Conservation (phyloP, 1,140 invertebrate species). For the Ooceraea biroi region DNA sequence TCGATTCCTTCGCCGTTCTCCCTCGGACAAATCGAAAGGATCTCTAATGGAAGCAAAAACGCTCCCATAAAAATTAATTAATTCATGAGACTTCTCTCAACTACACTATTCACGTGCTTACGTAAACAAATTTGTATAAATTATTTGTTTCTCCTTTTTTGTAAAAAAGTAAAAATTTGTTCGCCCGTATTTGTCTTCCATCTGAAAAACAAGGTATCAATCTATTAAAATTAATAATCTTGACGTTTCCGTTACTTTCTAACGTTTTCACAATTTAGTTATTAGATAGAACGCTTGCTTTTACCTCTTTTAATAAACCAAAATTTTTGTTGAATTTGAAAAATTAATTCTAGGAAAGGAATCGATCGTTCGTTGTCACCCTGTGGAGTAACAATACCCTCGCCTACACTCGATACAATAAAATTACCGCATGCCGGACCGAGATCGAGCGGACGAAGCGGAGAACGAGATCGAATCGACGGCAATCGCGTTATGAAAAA, state of each 20-base stretch:
- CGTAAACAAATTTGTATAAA: not conserved
- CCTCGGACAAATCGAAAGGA: not conserved
- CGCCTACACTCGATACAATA: not conserved
- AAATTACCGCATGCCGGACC: not conserved
- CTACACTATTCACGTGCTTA: not conserved
- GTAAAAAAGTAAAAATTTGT: too few species aligned
- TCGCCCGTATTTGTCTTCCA: too few species aligned
- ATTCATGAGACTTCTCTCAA: not conserved
- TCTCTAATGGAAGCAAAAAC: not conserved
- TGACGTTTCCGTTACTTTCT: too few species aligned
- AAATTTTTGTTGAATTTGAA: not conserved
- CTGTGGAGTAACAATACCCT: not conserved
- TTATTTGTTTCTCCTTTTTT: too few species aligned
- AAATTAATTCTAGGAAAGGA: slow-evolving; percentile 8
- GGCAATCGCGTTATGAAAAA: slow-evolving; percentile 68
- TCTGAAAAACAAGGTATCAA: too few species aligned
- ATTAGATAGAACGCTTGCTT: too few species aligned
- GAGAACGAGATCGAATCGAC: slow-evolving; percentile 45
- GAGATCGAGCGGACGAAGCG: not conserved
- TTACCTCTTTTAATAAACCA: not conserved
- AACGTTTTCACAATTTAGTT: too few species aligned
- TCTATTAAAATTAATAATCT: too few species aligned
- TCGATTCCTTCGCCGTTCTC: slow-evolving; percentile 15
- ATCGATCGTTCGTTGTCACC: not conserved
- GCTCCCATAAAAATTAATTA: not conserved